Percentiles rank a stretch among this genome's conserved stretches.
These are phyloP conservation scores for Aphaenogaster floridana DNA, from an alignment of 1,140 invertebrate species.

Conservation along the genomic window DNA sequence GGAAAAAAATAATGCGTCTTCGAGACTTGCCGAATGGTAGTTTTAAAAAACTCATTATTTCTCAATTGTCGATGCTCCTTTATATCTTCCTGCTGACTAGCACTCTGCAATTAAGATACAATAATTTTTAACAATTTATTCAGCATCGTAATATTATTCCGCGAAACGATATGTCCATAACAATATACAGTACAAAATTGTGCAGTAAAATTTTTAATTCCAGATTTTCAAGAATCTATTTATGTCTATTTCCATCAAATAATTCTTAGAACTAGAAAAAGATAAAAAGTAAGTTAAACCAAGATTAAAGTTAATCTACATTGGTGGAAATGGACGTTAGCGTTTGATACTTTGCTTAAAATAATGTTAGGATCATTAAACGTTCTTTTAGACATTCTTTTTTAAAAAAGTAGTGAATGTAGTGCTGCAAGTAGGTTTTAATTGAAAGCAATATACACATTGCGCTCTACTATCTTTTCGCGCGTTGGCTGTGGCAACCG, in stretches of 20 bases:
- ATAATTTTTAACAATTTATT: not conserved
- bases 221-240: no score
- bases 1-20: conserved; percentile 89
- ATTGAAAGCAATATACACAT: not conserved
- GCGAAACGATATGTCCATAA: not conserved
- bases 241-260: no score
- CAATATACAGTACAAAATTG: not conserved
- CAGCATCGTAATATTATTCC: not conserved
- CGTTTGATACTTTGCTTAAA: not conserved
- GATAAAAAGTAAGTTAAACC: no score
- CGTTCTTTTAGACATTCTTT: not conserved
- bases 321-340: no score
- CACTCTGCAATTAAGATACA: conserved; percentile 37
- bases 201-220: not conserved
- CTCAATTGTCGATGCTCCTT: conserved; percentile 87
- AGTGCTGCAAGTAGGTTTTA: not conserved
- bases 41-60: conserved; percentile 88
- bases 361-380: not conserved
- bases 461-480: not conserved
- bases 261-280: no score
- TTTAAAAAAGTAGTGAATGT: not conserved
- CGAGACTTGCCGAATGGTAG: conserved; percentile 88
- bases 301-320: no score
- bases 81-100: conserved; percentile 83
- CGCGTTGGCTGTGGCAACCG: not conserved